A percentile compares a stretch with the other conserved stretches of the same genome.
These are phyloP conservation scores for Bujurquina vittata DNA, from an alignment of 2,113 vertebrate genomes.

Conservation along the genomic window DNA sequence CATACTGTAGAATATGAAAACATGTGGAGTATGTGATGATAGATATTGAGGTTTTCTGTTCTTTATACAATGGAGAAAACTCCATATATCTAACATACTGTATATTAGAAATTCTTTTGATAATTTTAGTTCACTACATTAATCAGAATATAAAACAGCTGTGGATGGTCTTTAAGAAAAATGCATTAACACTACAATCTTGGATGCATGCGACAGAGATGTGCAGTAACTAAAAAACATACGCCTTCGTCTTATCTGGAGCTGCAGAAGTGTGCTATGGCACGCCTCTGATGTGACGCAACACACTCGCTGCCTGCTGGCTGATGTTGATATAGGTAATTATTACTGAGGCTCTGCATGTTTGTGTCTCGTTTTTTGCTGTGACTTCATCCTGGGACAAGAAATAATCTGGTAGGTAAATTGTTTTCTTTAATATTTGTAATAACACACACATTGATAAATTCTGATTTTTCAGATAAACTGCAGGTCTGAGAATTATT, in stretches of 20 bases:
- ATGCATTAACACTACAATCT: background rate
- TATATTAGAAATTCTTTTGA: too few relatives aligned
- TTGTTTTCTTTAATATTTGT: background rate
- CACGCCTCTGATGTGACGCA: slow-evolving; percentile 28
- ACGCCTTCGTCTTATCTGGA: slow-evolving; percentile 56
- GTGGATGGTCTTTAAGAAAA: background rate
- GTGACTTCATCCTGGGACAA: background rate
- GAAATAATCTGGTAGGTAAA: slow-evolving; percentile 54
- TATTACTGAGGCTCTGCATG: slow-evolving; percentile 2
- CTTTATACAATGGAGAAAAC: background rate
- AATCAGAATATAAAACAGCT: background rate
- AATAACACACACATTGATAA: background rate
- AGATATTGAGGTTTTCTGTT: too few relatives aligned
- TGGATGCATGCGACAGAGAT: background rate
- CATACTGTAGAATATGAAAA: too few relatives aligned
- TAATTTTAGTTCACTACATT: too few relatives aligned
- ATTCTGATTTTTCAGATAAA: background rate
- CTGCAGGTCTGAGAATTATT: background rate
- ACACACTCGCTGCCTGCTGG: background rate
- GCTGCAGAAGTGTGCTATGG: slow-evolving; percentile 41
- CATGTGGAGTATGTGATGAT: too few relatives aligned
- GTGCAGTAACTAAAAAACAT: background rate
- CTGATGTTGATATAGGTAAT: background rate
- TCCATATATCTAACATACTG: too few relatives aligned
- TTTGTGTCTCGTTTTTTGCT: slow-evolving; percentile 6